Evolutionary conservation across 2,113 vertebrate species (phyloP).

Genomic region (Hoplias malabaricus): DNA sequence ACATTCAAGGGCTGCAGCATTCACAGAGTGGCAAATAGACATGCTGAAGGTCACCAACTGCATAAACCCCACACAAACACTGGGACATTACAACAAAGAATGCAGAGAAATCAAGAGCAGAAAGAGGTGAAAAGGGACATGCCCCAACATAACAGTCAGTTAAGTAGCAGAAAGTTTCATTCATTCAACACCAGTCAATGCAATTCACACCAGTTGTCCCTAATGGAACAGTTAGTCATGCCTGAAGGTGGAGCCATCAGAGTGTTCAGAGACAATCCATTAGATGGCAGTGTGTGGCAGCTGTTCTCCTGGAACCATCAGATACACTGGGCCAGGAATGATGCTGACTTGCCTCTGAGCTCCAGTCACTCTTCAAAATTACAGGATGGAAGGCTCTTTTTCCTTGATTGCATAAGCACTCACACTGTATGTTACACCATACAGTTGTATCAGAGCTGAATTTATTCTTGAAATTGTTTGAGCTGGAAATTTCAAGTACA

Average conservation of each 20-base stretch:
- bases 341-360: background rate
- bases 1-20: background rate
- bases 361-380: background rate
- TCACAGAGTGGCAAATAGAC: conserved; percentile 5
- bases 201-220: background rate
- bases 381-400: background rate
- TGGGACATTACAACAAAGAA: background rate
- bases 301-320: background rate
- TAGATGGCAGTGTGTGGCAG: conserved; percentile 47
- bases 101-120: background rate
- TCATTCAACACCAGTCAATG: background rate
- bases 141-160: background rate
- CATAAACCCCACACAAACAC: background rate
- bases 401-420: background rate
- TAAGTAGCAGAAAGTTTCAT: background rate
- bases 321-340: background rate
- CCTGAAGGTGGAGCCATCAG: background rate
- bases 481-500: conserved; percentile 3
- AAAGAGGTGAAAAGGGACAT: background rate
- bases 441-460: background rate
- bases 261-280: conserved; percentile 19
- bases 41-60: background rate
- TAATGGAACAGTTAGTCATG: background rate
- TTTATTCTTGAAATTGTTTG: background rate
- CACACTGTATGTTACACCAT: background rate